A percentile compares a stretch with the other conserved stretches of the same genome.
Conservation (phyloP, 2,888 invertebrate species). For the Orthosia gracilis region DNA sequence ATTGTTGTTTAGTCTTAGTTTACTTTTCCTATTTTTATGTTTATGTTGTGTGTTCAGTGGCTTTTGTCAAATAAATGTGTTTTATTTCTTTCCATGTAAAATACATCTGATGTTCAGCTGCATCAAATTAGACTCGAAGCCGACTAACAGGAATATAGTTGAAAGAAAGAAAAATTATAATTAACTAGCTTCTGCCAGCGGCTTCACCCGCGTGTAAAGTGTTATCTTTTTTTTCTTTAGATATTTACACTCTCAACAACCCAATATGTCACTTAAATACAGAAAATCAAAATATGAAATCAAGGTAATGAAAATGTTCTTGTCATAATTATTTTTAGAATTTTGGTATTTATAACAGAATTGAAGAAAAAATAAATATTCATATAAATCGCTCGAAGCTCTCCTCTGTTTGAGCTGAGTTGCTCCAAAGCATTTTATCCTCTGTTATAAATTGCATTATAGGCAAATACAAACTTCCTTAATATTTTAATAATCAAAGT, state of each 20-base stretch:
- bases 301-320: constrained; percentile 76
- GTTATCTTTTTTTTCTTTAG: constrained; percentile 76
- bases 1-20: no score
- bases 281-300: constrained; percentile 86
- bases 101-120: no score
- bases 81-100: no score
- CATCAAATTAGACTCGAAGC: no score
- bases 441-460: constrained; percentile 67
- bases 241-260: constrained; percentile 84
- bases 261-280: constrained; percentile 82
- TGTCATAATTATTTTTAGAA: constrained; percentile 78
- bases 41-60: no score
- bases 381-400: constrained; percentile 61
- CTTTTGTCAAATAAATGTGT: no score
- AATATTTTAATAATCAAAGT: constrained; percentile 72
- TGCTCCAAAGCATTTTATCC: constrained; percentile 54
- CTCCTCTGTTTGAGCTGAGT: constrained; percentile 49
- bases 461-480: constrained; percentile 73
- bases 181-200: no score
- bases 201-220: no score
- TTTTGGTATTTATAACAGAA: constrained; percentile 75
- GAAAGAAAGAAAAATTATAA: no score
- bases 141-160: no score
- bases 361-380: constrained; percentile 52
- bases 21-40: no score